Base-by-base conservation (phyloP, 2,888 invertebrate species). In the Yponomeuta sedellus region DNA sequence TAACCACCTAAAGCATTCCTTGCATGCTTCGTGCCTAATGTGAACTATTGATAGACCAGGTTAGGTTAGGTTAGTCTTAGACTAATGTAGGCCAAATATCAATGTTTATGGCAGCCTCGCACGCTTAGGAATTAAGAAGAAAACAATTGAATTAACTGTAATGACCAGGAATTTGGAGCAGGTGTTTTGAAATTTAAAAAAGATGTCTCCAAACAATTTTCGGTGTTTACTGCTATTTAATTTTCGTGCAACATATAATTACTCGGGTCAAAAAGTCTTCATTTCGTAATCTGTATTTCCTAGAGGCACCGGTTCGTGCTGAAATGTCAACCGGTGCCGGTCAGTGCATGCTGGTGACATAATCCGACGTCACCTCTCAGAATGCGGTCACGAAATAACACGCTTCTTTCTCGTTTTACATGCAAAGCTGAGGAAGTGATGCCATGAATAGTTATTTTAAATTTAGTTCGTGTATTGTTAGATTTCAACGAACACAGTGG, bases 301-400 rank as follows among this genome's bases (percentile, higher is more conserved):
- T 34, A 34, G 16, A 61, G n/a, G 1, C 40, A 11, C n/a, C 59
- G 44, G 28, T 63, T 63, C 63, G 11, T 40, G 22, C 20, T 44
- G 16, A 63, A 44, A 40, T 52, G 44, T 52, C 44, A 52, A 52
- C 44, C 44, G 16, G 44, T 52, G 44, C 44, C 44, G 44, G 44
- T 52, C 44, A 16, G 44, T 44, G 20, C 4, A 20, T n/a, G 16
- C 20, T 12, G 40, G 22, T 77, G 77, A 74, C 72, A 70, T 67
- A 71, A 69, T 71, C 72, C 85, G 80, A 83, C 78, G 82, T 81
- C 82, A 83, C 70, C 61, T n/a, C 58, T 58, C 22, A 39, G 40
- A 63, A 63, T 40, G 63, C 40, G 63, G 63, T 44, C 40, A 44
- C 63, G 22, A 20, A 63, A 44, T 44, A 44, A 10, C 22, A 22